A percentile compares a stretch with the other conserved stretches of the same genome.
Evolutionary conservation across 2,888 invertebrate genomes (phyloP).

Genomic region (Coelopa pilipes): DNA sequence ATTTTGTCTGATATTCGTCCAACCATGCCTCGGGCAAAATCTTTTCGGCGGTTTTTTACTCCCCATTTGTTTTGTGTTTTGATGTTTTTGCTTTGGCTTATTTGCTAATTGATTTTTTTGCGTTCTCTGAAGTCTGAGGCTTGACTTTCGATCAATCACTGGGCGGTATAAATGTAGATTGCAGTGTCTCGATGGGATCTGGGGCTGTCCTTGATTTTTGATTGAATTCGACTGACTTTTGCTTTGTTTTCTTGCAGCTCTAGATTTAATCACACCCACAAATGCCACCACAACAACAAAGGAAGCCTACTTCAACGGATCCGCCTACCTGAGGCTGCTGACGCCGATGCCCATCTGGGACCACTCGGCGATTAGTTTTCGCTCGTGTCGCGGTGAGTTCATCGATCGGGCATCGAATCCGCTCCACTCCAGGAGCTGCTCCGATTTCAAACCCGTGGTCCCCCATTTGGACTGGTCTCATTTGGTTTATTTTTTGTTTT

Average conservation of each 20-base stretch:
- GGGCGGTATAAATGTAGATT: neutral
- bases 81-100: too few species aligned
- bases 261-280: slow-evolving; percentile 48
- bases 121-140: neutral
- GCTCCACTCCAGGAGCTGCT: neutral
- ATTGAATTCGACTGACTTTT: neutral
- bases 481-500: neutral
- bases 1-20: neutral
- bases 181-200: neutral
- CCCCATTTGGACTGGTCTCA: too few species aligned
- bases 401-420: neutral
- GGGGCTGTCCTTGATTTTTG: neutral
- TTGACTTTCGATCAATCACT: neutral
- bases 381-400: slow-evolving; percentile 77
- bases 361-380: slow-evolving; percentile 84
- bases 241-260: slow-evolving; percentile 37
- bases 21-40: too few species aligned
- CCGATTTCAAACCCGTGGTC: neutral
- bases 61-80: too few species aligned
- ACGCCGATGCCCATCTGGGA: slow-evolving; percentile 81
- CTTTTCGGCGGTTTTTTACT: too few species aligned
- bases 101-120: neutral
- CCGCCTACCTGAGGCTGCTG: slow-evolving; percentile 78
- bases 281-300: slow-evolving; percentile 67
- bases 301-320: slow-evolving; percentile 87